Conservation (phyloP, 2,797 vertebrate species). For the Emydoidea blandingii region DNA sequence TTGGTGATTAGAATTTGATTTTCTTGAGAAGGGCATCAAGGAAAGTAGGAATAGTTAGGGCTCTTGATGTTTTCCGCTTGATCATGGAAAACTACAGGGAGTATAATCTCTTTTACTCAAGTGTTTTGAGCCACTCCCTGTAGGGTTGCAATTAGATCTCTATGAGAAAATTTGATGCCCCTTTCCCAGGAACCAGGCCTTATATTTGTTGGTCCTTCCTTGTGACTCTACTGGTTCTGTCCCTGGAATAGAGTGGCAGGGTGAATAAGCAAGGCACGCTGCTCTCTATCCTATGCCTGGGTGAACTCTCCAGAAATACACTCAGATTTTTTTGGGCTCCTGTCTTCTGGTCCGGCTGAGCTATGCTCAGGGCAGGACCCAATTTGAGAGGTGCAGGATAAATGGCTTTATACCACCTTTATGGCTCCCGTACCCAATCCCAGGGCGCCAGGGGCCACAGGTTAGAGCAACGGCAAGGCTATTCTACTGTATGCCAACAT, state of each 20-base stretch:
- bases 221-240: background rate
- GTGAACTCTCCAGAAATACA: accelerated
- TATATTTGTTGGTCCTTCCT: background rate
- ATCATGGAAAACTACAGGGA: background rate
- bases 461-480: background rate
- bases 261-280: background rate
- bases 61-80: background rate
- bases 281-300: background rate
- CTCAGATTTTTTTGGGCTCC: background rate
- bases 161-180: background rate
- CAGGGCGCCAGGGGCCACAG: background rate
- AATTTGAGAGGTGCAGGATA: background rate
- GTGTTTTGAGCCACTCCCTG: background rate
- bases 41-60: background rate
- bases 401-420: background rate
- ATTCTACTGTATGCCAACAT: background rate
- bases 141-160: background rate
- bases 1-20: background rate
- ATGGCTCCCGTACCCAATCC: background rate
- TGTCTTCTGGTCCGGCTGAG: background rate
- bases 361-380: background rate
- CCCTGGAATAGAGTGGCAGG: background rate
- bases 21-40: background rate
- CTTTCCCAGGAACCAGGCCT: background rate
- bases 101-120: background rate